Evolutionary conservation across 2,888 invertebrate species (phyloP).

Genomic region (Branchinecta sandiegonensis): DNA sequence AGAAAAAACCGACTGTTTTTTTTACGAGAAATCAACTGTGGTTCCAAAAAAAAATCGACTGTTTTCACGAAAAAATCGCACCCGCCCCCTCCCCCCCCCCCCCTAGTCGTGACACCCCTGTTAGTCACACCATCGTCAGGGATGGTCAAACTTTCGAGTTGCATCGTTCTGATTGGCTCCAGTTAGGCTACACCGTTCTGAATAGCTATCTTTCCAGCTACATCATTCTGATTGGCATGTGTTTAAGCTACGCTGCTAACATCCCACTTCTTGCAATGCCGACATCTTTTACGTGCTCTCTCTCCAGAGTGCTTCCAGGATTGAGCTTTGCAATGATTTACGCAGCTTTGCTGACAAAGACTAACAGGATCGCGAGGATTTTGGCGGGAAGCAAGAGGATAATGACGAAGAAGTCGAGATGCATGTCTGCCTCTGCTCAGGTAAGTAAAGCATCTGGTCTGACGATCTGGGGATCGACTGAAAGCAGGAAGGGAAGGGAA

Average conservation of each 20-base stretch:
- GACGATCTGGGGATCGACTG: too few species aligned
- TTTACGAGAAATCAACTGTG: too few species aligned
- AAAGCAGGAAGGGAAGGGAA: too few species aligned
- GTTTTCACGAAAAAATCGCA: too few species aligned
- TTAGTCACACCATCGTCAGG: too few species aligned
- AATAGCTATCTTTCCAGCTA: constrained; percentile 39
- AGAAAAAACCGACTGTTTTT: too few species aligned
- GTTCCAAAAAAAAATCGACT: too few species aligned
- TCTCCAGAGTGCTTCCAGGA: constrained; percentile 45
- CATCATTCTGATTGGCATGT: constrained; percentile 48
- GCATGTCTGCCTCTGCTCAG: constrained; percentile 45
- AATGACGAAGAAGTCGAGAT: constrained; percentile 47
- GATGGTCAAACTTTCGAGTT: too few species aligned
- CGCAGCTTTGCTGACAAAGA: constrained; percentile 57
- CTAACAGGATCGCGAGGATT: constrained; percentile 59
- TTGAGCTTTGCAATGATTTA: constrained; percentile 57
- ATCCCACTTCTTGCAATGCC: constrained; percentile 52
- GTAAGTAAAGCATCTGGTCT: constrained; percentile 21
- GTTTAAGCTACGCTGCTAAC: constrained; percentile 44
- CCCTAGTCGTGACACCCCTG: too few species aligned
- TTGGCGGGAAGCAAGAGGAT: constrained; percentile 55
- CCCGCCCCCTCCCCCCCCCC: too few species aligned
- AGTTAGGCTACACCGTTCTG: neutral
- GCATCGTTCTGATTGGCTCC: neutral
- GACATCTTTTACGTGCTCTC: constrained; percentile 41